Base-by-base conservation (phyloP, 2,888 invertebrate genomes). In the Drosophila prolongata region DNA sequence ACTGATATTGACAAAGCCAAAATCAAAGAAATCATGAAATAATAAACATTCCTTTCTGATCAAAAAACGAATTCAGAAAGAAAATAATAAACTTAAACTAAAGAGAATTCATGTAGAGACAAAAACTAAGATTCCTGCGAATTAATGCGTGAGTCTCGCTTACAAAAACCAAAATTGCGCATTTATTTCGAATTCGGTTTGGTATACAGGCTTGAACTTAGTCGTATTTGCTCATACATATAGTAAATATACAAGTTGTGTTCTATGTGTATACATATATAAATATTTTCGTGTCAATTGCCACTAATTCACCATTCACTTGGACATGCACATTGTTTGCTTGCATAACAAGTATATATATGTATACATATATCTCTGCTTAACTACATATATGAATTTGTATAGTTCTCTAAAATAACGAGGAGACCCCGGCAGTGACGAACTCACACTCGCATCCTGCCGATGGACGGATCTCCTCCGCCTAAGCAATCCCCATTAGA, bases 181-280 rank as follows among this genome's bases (percentile, higher is more conserved):
- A 71, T 71, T 62, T 72, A 57, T 72, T 74, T 74, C 54, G 42
- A 67, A 71, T 72, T 67, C 70, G 76, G 78, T 82, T 79, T 79
- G 86, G 83, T 83, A 87, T 87, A 87, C 83, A 83, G 73, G 75
- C 76, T 77, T 71, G 69, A 79, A 79, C 85, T 81, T 81, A 82
- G 44, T 42, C 67, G 52, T 65, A 66, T 72, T 72, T 72, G 59
- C 58, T 50, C 46, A 64, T 65, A 46, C 58, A 60, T 60, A 59
- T 61, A 64, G 55, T 67, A 70, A 67, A 67, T 60, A 53, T 58
- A 54, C 53, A 55, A 44, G 58, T 54, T 47, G 58, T 34, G 34
- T 46, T 38, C 60, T 65, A 58, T 53, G 57, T 56, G 58, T 60
- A 66, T 64, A 69, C 61, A 64, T 54, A 65, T 60, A 68, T 73